Base-by-base conservation (phyloP, 2,797 vertebrate genomes). In the Crenichthys baileyi region DNA sequence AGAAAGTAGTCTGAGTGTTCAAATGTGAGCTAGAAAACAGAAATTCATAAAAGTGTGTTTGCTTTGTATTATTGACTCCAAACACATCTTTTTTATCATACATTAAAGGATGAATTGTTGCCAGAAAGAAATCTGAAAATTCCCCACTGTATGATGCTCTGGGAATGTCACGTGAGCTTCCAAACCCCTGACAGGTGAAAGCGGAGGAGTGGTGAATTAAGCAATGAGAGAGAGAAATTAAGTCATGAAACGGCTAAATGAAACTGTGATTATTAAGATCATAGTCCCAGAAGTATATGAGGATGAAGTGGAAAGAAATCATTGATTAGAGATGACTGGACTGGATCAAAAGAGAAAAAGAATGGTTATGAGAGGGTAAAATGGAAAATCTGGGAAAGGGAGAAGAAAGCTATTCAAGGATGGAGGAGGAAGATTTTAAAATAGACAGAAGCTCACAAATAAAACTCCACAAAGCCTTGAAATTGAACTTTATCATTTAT, bases 211-310 rank as follows among this genome's bases (percentile, higher is more conserved):
- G 77, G 67, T 39, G 75, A 78, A 77, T 80, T 55, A 76, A 80
- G 74, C 86, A 87, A 91, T 90, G 85, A 92, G 79, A 73, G 55
- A 79, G 78, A 78, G 79, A 87, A 71, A 92, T 90, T 88, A 90
- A 89, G 89, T 91, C 88, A 90, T 90, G 79, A 88, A 83, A 85
- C 53, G 56, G 72, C 61, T 77, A 50, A 72, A 85, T 26, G 48
- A 82, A 88, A 80, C 22, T 6, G 50, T 79, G 70, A 70, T 67
- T 67, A 79, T 77, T 81, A 73, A 73, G 44, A 83, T 80, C 78
- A 80, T 50, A 68, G 65, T 82, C 72, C 80, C 89, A 91, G 87
- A 91, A 89, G 89, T 88, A 73, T 74, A 79, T 9, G 70, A 80
- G 68, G 77, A 76, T 39, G 67, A 55, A 46, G 70, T 58, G 75